These are phyloP conservation scores for Artibeus jamaicensis DNA, from an alignment of 2,797 vertebrate genomes.

Conservation along the genomic window DNA sequence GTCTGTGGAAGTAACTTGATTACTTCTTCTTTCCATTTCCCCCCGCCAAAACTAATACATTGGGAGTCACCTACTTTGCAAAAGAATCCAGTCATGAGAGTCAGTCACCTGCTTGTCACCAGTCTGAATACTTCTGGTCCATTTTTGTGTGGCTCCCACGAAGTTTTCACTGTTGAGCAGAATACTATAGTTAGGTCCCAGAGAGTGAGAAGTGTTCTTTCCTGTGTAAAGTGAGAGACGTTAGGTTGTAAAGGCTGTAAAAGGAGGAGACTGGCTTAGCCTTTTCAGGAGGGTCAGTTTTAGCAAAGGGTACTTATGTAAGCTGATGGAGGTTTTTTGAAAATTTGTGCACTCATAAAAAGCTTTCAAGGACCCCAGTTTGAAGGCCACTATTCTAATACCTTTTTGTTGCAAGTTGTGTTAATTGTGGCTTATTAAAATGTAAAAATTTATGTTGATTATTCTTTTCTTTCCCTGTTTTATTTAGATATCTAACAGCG, in stretches of 20 bases:
- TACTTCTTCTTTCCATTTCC: neutral
- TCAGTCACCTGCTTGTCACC: neutral
- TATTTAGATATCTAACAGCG: slow-evolving; percentile 91
- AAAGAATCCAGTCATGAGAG: neutral
- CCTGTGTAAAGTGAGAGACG: neutral
- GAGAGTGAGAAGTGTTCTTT: neutral
- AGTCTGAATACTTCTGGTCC: neutral
- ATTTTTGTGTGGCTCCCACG: neutral
- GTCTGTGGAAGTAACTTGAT: neutral
- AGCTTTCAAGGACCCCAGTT: neutral
- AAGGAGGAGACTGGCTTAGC: neutral
- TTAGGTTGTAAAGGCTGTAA: neutral
- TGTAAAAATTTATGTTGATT: slow-evolving; percentile 21
- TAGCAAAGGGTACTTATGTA: neutral
- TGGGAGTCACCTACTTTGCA: neutral
- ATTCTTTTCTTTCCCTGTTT: slow-evolving; percentile 63
- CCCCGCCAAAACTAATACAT: slow-evolving; percentile 6
- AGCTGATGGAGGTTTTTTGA: slow-evolving; percentile 1
- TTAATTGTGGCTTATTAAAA: slow-evolving; percentile 43
- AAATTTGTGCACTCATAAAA: neutral
- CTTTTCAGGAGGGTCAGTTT: neutral
- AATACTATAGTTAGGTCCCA: neutral
- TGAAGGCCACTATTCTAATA: slow-evolving; percentile 6
- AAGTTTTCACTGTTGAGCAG: neutral
- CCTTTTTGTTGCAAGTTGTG: slow-evolving; percentile 35